Percentiles rank a stretch among this genome's conserved stretches.
These are phyloP conservation scores for Hemibagrus guttatus DNA, from an alignment of 2,797 vertebrate genomes.

Conservation along the genomic window DNA sequence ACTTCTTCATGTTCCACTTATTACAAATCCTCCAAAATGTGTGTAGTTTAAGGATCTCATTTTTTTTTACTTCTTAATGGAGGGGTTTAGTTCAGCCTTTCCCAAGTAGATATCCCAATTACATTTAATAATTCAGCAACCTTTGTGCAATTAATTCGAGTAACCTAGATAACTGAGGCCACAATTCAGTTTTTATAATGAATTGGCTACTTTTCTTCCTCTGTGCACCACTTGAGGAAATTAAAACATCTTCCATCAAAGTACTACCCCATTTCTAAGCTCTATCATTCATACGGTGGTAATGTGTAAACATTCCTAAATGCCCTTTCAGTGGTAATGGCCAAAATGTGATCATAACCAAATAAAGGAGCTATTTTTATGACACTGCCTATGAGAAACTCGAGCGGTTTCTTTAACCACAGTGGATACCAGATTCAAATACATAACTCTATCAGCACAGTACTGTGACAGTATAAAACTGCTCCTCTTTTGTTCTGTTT, in stretches of 20 bases:
- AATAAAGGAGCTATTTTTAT: conserved; percentile 14
- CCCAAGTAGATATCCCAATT: conserved; percentile 70
- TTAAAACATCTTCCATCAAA: conserved; percentile 41
- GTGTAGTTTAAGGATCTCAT: conserved; percentile 57
- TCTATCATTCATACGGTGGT: conserved; percentile 9
- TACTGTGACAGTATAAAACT: conserved; percentile 27
- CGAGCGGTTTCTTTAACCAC: neutral
- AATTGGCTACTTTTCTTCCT: conserved; percentile 61
- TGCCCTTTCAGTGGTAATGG: neutral
- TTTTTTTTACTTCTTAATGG: conserved; percentile 54
- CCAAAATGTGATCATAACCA: neutral
- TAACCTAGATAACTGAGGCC: conserved; percentile 70
- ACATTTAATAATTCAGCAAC: conserved; percentile 74
- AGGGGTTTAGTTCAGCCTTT: conserved; percentile 62
- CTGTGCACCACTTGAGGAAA: conserved; percentile 55
- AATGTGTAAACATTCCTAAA: conserved; percentile 26
- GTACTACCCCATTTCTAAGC: neutral
- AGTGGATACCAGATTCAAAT: conserved; percentile 6
- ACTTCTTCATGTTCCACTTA: conserved; percentile 40
- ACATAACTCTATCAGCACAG: conserved; percentile 3
- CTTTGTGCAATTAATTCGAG: conserved; percentile 71
- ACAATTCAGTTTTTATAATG: conserved; percentile 63
- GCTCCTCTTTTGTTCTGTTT: conserved; percentile 18
- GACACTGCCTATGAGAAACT: neutral
- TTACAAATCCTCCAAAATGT: conserved; percentile 41